Base-by-base conservation (phyloP, 2,797 vertebrate species). In the Chromobotia macracanthus region DNA sequence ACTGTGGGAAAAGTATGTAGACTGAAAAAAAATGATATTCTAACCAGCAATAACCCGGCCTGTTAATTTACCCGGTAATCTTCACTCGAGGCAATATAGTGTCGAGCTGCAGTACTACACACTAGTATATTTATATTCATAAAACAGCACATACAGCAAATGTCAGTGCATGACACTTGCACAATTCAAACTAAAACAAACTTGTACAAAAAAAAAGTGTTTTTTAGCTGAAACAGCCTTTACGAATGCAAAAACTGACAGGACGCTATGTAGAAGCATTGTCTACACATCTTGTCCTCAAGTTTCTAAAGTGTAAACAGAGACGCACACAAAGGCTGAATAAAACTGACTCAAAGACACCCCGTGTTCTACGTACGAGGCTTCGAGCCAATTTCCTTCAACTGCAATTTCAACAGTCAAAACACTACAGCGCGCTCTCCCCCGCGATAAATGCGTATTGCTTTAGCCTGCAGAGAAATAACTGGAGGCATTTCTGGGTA, bases 321-420 rank as follows among this genome's bases (percentile, higher is more conserved):
- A 70, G 28, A 13, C 13, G 1, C 44, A 38, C 53, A 50, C 25
- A 51, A 69, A 44, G 51, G 25, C 6, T 50, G 38, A 77, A 70
- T 28, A 61, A 77, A 70, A 61, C 50, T 50, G 31, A 61, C 66
- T 69, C 65, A 77, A 70, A 77, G 41, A 61, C 55, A 23, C 55
- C 13, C 56, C 9, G 28, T 56, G n/a, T 31, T 69, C 44, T n/a
- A 5, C 15, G 31, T 51, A 35, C 2, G 23, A 48, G 75, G 65
- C 66, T 60, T 44, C 3, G 25, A 61, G 66, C 66, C 66, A 77
- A 61, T 70, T 70, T 70, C 41, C 69, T 61, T 50, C 75, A 70
- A 50, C n/a, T 50, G 55, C 55, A 70, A 25, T 61, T 77, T 50
- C 25, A 15, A 70, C 13, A 77, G 60, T 50, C 13, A 70, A 35